Base-by-base conservation (phyloP, 2,113 vertebrate genomes). In the Vidua macroura region DNA sequence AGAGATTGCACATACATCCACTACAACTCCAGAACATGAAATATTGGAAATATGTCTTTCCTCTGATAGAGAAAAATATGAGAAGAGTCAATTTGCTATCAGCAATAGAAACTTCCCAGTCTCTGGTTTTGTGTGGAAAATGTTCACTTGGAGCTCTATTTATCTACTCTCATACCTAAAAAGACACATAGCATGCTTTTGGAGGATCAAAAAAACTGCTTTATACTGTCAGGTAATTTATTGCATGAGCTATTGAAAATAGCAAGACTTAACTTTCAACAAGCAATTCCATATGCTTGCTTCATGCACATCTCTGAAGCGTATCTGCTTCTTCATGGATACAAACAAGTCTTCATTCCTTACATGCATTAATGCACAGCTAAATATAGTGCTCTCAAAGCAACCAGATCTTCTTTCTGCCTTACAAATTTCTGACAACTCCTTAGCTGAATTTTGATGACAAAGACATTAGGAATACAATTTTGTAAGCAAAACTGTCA, bases 391-490 rank as follows among this genome's bases (percentile, higher is more conserved):
- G 4, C 33, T 13, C 56, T 91, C 72, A 56, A 35, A 88, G n/a
- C 72, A 77, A 70, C 12, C 31, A 16, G 19, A 83, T 88, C 80
- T 78, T 79, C 72, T 46, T 64, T 62, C 43, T 81, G 68, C 85
- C 88, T 90, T 86, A 77, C 27, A 86, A 55, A 70, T 52, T 92
- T 76, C 87, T 91, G 90, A 87, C 87, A 95, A 74, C 48, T 83
- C 62, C 80, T 88, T 62, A 90, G 52, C 24, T 83, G 72, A 90
- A 77, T 90, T 94, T 92, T 90, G 84, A 93, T 3, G 7, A 92
- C 75, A 80, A 73, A 77, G 60, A 73, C 87, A 76, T 77, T 77
- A 86, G 59, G 59, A 83, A 92, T 51, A 48, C 28, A 83, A 77
- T 72, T 90, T 24, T 74, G 48, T 44, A 92, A 77, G 90, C 72